Evolutionary conservation across 2,113 vertebrate genomes (phyloP).

Genomic region (Cynocephalus volans): DNA sequence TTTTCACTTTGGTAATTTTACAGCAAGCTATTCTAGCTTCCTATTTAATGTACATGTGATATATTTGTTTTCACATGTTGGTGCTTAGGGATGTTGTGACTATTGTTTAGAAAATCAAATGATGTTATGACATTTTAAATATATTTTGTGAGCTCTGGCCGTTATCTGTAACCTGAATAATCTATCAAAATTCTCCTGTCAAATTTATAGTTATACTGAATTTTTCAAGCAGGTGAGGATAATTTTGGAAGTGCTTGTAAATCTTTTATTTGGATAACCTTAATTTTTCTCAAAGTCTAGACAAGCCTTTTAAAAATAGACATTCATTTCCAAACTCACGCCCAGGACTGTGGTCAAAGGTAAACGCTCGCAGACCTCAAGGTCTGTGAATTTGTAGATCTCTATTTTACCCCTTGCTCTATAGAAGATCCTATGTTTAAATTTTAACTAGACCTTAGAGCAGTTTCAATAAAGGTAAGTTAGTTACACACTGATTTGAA

Average conservation of each 20-base stretch:
- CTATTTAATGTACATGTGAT: neutral
- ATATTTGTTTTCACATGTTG: neutral
- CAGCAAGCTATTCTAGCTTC: neutral
- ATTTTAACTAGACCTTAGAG: constrained; percentile 47
- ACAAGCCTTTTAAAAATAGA: neutral
- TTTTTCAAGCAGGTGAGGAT: constrained; percentile 46
- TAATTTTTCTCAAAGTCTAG: constrained; percentile 24
- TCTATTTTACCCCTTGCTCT: constrained; percentile 48
- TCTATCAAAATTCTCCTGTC: neutral
- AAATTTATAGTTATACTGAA: neutral
- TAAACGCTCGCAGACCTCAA: neutral
- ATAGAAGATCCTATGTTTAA: constrained; percentile 49
- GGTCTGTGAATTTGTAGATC: neutral
- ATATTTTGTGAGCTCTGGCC: neutral
- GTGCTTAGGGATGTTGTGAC: neutral
- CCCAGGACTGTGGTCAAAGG: neutral
- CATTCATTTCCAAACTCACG: neutral
- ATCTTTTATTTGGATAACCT: neutral
- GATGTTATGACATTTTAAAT: neutral
- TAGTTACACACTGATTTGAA: neutral
- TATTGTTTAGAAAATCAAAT: constrained; percentile 33
- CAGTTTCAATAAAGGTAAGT: neutral
- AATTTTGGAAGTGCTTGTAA: constrained; percentile 34
- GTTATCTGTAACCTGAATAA: neutral
- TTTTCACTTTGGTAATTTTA: neutral